Base-by-base conservation (phyloP, 2,797 vertebrate genomes). In the Lithobates sylvaticus region DNA sequence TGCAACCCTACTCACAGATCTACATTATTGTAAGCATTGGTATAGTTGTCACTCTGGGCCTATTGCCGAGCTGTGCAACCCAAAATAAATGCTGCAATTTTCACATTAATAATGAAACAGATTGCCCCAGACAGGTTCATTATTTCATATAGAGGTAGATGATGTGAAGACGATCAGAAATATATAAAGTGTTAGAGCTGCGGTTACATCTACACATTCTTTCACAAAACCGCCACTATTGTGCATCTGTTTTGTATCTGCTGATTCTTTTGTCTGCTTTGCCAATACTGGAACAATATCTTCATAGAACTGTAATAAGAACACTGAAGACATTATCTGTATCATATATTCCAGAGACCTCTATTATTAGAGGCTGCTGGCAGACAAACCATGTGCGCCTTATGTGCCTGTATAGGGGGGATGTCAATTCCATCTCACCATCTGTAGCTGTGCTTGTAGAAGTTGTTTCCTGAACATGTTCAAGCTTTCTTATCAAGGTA, bases 241-340 rank as follows among this genome's bases (percentile, higher is more conserved):
- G 61, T 78, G 86, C 86, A 87, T 87, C 81, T 87, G 86, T 78
- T 84, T 87, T 74, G 82, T 78, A 84, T 87, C 86, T 87, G 36
- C 42, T 42, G 67, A 44, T 82, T 76, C 47, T 64, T 84, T 87
- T 87, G 81, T 79, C 54, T 87, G 71, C 32, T 76, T 71, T 86
- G 84, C 84, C 86, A 84, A 70, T 61, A 72, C 36, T 73, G 80
- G 74, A 87, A 87, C 78, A 85, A 80, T 80, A 75, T 78, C 72
- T 81, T 65, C 44, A 73, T 12, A 85, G 61, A 83, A 78, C 74
- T 26, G 71, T 78, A 71, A 83, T 67, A 84, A 70, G 73, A 79
- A 39, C 79, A 73, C 79, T 78, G 32, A 81, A 42, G 72, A 58
- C 58, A 50, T 81, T 85, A 61, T 73, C 75, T 73, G 72, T 83